Percentiles rank a stretch among this genome's conserved stretches.
phyloP scores from a whole-genome alignment of 1,140 invertebrate species.

The Drosophila burlai region DNA sequence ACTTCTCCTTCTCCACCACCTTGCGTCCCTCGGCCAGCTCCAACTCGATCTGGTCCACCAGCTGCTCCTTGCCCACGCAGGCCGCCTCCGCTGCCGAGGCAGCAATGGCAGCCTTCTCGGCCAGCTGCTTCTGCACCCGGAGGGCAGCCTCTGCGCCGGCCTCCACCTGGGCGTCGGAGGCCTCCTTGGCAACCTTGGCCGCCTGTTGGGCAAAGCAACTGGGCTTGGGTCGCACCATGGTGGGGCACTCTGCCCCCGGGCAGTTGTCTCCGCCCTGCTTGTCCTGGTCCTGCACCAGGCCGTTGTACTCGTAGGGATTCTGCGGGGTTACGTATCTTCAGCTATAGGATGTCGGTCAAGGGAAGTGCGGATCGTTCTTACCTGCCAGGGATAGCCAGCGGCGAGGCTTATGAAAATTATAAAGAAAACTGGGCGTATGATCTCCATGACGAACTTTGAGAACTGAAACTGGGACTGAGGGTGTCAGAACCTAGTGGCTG shows the following conservation, averaged over 20 bases:
- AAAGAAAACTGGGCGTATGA: not conserved
- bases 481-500: not conserved
- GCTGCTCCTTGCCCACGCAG: constrained; percentile 87
- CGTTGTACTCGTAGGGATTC: not conserved
- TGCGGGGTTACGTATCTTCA: not conserved
- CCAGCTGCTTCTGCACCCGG: constrained; percentile 80
- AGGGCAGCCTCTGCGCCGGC: not conserved
- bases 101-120: constrained; percentile 88
- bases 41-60: constrained; percentile 87
- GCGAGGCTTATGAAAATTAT: not conserved
- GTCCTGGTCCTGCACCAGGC: not conserved
- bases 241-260: not conserved
- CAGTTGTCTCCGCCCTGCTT: not conserved
- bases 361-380: not conserved
- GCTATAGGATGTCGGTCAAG: no score
- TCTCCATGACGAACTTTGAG: not conserved
- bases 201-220: constrained; percentile 87
- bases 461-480: not conserved
- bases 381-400: not conserved
- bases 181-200: constrained; percentile 88
- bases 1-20: constrained; percentile 87
- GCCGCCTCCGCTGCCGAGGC: constrained; percentile 89
- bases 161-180: constrained; percentile 73
- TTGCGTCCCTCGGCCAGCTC: constrained; percentile 88
- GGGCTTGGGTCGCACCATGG: not conserved